Percentiles rank a stretch among this genome's conserved stretches.
phyloP scores from a whole-genome alignment of 2,797 vertebrate species.

The Dicrostonyx torquatus region DNA sequence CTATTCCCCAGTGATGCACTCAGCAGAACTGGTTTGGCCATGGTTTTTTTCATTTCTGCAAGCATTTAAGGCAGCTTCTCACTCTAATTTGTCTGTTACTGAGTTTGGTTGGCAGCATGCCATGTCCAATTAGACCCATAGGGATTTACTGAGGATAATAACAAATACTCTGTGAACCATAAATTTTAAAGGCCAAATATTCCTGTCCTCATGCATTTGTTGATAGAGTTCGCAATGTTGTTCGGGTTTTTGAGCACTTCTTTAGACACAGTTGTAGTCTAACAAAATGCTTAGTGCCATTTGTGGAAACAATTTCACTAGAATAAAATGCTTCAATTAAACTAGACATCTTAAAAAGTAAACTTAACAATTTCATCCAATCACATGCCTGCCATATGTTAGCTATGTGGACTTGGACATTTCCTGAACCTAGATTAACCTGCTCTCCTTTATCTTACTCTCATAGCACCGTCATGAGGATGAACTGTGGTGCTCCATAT shows the following conservation, averaged over 20 bases:
- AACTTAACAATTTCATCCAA: constrained; percentile 41
- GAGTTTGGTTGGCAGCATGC: constrained; percentile 51
- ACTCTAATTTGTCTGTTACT: constrained; percentile 47
- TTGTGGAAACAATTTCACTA: constrained; percentile 26
- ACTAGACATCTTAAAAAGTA: constrained; percentile 50
- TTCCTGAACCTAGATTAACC: constrained; percentile 37
- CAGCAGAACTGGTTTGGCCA: neutral
- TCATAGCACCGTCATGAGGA: constrained; percentile 11
- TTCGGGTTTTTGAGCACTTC: constrained; percentile 11
- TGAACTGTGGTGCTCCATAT: constrained; percentile 37
- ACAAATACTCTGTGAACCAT: constrained; percentile 39
- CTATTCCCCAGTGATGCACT: neutral
- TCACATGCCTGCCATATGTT: constrained; percentile 48
- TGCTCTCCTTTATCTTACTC: constrained; percentile 22
- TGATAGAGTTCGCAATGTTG: constrained; percentile 40
- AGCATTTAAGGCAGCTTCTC: constrained; percentile 45
- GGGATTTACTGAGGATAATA: constrained; percentile 34
- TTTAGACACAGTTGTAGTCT: constrained; percentile 25
- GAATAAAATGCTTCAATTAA: constrained; percentile 59
- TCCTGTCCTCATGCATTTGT: constrained; percentile 16
- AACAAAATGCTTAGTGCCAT: constrained; percentile 43
- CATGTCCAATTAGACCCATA: constrained; percentile 34
- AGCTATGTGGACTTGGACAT: neutral
- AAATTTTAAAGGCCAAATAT: constrained; percentile 33
- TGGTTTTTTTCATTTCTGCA: constrained; percentile 41